Evolutionary conservation across 2,888 invertebrate species (phyloP), one percentile per base, ranked within the genome.

Genomic region (Torymus texanus): DNA sequence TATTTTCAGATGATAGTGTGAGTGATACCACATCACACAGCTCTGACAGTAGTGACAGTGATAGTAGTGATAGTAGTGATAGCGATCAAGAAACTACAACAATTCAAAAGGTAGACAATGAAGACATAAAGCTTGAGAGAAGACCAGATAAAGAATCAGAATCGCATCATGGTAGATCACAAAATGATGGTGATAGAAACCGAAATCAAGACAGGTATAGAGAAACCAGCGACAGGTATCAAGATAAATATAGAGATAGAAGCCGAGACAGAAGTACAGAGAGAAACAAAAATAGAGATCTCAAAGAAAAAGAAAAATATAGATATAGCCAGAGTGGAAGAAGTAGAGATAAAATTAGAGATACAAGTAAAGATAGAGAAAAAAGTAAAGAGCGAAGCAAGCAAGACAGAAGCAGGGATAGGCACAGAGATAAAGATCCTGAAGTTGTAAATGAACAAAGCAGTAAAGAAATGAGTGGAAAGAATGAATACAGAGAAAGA

Each of bases 391-490:
- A 81, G 0, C 12, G 56, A 21, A 24, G 50, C 18, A n/a, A 59
- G 51, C 29, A 14, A 14, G 50, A 67, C n/a, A 76, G 51, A 74
- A 65, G 58, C 18, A 72, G 75, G n/a, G 58, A 81, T 53, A 68
- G 29, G 12, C 3, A 50, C 1, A 53, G 21, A 59, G 61, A 63
- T 53, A 68, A 29, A 67, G 63, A 21, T 21, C 21, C 21, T 21
- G 21, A 21, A 21, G 21, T 21, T 21, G 21, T 21, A 21, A 21
- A 21, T 21, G 2, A 21, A 21, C 21, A 21, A 21, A 21, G 21
- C 21, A 21, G 21, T 21, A 21, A 21, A 21, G 21, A 21, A 21
- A 21, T 21, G 1, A 21, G 21, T 21, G 21, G 21, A 21, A 21
- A 21, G 2, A 21, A 21, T 21, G 21, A 21, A 21, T 21, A 21